Percentiles rank a stretch among this genome's conserved stretches.
Evolutionary conservation across 35 echinoderm and acorn worm species (phyloP).

Genomic region (Nesometra sesokonis): DNA sequence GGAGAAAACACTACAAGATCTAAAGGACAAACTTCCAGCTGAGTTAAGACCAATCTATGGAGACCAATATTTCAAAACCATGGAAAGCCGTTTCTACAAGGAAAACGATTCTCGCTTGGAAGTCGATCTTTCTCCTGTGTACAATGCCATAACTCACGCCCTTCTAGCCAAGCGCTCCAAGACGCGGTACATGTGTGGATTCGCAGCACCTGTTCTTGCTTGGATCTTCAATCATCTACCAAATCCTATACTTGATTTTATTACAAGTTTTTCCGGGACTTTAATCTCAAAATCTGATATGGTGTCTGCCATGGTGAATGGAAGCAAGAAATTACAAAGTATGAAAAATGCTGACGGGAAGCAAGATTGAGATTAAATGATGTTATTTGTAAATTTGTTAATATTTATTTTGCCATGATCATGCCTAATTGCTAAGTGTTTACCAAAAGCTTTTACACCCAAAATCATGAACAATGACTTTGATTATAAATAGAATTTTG

Average conservation of each 20-base stretch:
- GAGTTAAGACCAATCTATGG: constrained; percentile 35
- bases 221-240: constrained; percentile 41
- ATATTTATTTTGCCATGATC: background rate
- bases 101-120: constrained; percentile 23
- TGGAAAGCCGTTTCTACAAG: constrained; percentile 14
- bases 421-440: background rate
- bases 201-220: background rate
- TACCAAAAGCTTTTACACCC: no score
- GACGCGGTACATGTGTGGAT: constrained; percentile 39
- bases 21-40: constrained; percentile 5
- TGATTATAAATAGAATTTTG: no score
- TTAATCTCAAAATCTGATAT: constrained; percentile 5
- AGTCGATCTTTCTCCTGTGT: constrained; percentile 34
- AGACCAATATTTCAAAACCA: constrained; percentile 38
- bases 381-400: background rate
- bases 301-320: background rate
- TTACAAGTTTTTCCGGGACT: constrained; percentile 31
- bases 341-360: background rate
- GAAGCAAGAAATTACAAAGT: background rate
- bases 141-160: constrained; percentile 35
- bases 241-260: constrained; percentile 33
- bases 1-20: constrained; percentile 23
- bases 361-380: background rate
- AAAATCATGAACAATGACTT: no score
- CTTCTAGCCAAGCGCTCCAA: constrained; percentile 48